Conservation (phyloP, 1,140 invertebrate species). For the Bombus balteatus region DNA sequence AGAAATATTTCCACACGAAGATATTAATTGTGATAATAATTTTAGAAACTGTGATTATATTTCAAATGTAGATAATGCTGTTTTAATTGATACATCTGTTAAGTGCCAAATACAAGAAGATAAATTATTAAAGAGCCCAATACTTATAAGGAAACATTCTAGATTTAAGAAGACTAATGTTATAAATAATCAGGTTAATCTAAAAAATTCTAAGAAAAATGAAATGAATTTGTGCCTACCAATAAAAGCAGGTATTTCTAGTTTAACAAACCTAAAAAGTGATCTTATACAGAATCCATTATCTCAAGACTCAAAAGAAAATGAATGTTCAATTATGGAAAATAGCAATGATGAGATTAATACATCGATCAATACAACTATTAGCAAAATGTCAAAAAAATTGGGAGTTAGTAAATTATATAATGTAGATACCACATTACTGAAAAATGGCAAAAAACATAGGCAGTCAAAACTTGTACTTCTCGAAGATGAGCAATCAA, state of each 20-base stretch:
- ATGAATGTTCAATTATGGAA: constrained; percentile 35
- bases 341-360: constrained; percentile 14
- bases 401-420: constrained; percentile 60
- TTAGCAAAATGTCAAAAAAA: constrained; percentile 45
- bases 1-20: background rate
- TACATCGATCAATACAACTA: constrained; percentile 23
- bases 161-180: constrained; percentile 2
- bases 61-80: constrained; percentile 31
- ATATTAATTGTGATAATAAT: constrained; percentile 21
- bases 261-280: background rate
- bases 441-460: constrained; percentile 62
- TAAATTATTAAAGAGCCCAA: constrained; percentile 51
- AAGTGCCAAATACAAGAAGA: background rate
- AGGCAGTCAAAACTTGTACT: constrained; percentile 69
- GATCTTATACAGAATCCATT: background rate
- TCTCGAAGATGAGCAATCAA: constrained; percentile 44
- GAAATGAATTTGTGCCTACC: background rate
- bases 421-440: constrained; percentile 56
- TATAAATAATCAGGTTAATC: background rate
- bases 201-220: constrained; percentile 33
- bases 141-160: constrained; percentile 20
- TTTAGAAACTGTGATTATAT: constrained; percentile 29
- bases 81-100: background rate
- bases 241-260: background rate
- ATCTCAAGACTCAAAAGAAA: constrained; percentile 25